Evolutionary conservation across 2,113 vertebrate genomes (phyloP).

Genomic region (Hucho hucho): DNA sequence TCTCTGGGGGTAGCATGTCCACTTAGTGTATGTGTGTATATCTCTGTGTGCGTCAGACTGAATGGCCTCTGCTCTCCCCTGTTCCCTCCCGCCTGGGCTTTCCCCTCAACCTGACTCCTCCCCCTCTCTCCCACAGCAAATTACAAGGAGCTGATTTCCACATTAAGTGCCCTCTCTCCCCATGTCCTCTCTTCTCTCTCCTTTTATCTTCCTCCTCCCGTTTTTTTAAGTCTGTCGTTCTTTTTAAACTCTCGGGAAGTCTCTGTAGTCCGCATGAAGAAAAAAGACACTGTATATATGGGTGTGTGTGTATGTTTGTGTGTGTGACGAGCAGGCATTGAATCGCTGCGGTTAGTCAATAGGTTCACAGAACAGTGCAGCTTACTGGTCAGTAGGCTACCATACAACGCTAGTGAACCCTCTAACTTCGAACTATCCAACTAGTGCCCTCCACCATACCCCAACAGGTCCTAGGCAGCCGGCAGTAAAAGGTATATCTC

Average conservation of each 20-base stretch:
- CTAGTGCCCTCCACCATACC: not conserved
- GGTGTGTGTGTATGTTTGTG: too few species aligned
- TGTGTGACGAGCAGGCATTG: too few species aligned
- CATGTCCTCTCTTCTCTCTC: too few species aligned
- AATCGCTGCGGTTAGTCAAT: too few species aligned
- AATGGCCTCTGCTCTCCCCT: constrained; percentile 69
- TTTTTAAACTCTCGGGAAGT: too few species aligned
- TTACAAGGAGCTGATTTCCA: constrained; percentile 66
- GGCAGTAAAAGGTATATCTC: too few species aligned
- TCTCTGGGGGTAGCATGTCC: constrained; percentile 50
- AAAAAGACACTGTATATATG: too few species aligned
- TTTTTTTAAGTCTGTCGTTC: too few species aligned
- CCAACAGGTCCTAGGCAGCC: not conserved
- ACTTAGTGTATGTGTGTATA: constrained; percentile 49
- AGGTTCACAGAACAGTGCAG: not conserved
- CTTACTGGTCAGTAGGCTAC: too few species aligned
- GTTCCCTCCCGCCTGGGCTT: constrained; percentile 65
- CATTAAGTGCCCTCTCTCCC: constrained; percentile 41
- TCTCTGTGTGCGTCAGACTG: constrained; percentile 56
- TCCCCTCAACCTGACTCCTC: constrained; percentile 71
- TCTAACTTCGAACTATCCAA: not conserved
- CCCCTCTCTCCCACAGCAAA: constrained; percentile 56
- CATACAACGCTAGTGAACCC: not conserved
- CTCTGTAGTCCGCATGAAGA: too few species aligned
- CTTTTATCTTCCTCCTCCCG: too few species aligned